These are phyloP conservation scores for Pterocles gutturalis DNA, from an alignment of 2,113 vertebrate genomes.

Conservation along the genomic window DNA sequence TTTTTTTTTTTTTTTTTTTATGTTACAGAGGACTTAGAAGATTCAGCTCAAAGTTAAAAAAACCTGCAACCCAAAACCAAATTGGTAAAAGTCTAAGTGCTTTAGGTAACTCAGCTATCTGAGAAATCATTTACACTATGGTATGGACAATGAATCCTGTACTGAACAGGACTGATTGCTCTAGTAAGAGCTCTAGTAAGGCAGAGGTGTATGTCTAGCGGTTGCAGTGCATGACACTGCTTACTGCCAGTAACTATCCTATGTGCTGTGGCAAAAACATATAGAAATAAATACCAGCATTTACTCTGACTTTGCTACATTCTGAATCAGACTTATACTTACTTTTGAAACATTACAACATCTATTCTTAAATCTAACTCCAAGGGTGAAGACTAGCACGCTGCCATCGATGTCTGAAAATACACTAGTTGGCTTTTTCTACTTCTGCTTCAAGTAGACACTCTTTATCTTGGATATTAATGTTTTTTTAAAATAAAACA, in stretches of 20 bases:
- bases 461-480: neutral
- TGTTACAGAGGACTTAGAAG: neutral
- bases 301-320: neutral
- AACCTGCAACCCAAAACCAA: neutral
- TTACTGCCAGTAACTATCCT: neutral
- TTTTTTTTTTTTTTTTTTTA: too few species aligned
- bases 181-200: neutral
- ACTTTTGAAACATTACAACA: neutral
- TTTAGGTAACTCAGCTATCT: neutral
- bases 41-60: neutral
- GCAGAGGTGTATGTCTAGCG: neutral
- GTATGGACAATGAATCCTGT: neutral
- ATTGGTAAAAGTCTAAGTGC: neutral
- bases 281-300: neutral
- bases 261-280: neutral
- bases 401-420: neutral
- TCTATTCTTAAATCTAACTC: neutral
- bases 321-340: neutral
- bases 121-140: neutral
- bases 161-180: neutral
- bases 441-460: neutral
- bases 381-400: neutral
- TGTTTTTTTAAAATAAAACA: neutral
- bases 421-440: neutral
- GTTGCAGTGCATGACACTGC: neutral